A percentile compares a stretch with the other conserved stretches of the same genome.
Conservation (phyloP, 92 coral and sea anemone genomes). For the Galaxea fascicularis region DNA sequence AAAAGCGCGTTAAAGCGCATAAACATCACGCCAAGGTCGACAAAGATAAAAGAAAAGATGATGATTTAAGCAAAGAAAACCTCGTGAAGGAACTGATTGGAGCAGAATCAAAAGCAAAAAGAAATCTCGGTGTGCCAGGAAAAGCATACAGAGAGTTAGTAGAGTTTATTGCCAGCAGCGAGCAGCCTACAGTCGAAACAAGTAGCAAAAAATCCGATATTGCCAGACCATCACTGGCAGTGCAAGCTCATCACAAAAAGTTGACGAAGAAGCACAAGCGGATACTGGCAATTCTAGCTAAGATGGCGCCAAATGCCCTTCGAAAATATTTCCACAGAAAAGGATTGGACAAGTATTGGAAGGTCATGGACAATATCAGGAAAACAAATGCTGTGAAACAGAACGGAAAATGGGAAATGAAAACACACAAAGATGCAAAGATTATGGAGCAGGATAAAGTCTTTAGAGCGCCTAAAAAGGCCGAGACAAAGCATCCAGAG, state of each 20-base stretch:
- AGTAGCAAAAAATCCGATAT: conserved; percentile 40
- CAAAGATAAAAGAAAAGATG: neutral
- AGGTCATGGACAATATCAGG: conserved; percentile 43
- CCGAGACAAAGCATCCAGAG: neutral
- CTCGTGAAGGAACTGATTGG: conserved; percentile 45
- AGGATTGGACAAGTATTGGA: conserved; percentile 65
- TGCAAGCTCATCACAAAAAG: neutral
- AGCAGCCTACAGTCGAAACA: conserved; percentile 22
- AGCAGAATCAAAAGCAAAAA: neutral
- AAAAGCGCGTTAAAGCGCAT: conserved; percentile 9
- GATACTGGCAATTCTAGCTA: conserved; percentile 40
- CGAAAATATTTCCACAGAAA: conserved; percentile 58
- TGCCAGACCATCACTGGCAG: neutral
- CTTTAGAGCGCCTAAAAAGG: neutral
- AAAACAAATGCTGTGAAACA: conserved; percentile 5
- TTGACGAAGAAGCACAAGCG: conserved; percentile 38
- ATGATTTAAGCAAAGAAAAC: conserved; percentile 31
- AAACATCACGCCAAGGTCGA: neutral
- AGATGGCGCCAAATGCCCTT: conserved; percentile 51
- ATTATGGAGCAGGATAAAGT: neutral
- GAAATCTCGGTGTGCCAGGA: neutral
- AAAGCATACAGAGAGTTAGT: conserved; percentile 33
- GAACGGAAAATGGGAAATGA: neutral
- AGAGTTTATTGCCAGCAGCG: conserved; percentile 28
- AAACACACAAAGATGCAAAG: neutral